phyloP scores from a whole-genome alignment of 2,113 vertebrate genomes.

The Amblyopsis rosae region DNA sequence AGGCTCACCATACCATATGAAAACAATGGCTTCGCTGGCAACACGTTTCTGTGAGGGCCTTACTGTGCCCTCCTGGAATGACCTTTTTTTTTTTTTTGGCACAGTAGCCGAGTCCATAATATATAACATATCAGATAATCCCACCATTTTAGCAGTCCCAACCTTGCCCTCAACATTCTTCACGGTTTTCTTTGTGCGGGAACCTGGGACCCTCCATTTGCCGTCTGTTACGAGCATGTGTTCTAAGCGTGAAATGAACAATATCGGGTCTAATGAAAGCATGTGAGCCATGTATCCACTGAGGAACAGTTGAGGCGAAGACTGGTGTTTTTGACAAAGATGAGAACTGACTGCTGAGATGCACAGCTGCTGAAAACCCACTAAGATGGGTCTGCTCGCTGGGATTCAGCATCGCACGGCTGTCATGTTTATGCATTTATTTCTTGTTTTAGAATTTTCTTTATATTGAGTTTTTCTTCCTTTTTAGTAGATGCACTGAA shows the following conservation, averaged over 20 bases:
- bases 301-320: not conserved
- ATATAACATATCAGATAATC: constrained; percentile 31
- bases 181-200: not conserved
- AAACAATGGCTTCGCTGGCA: no score
- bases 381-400: constrained; percentile 1
- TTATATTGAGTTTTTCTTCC: not conserved
- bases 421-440: constrained; percentile 15
- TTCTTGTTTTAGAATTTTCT: constrained; percentile 3
- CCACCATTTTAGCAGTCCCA: constrained; percentile 10
- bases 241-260: constrained; percentile 10
- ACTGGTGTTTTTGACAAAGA: constrained; percentile 19
- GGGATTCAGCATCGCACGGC: constrained; percentile 23
- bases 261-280: constrained; percentile 7
- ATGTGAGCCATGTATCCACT: not conserved
- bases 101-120: constrained; percentile 41
- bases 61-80: no score
- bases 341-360: constrained; percentile 32
- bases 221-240: not conserved
- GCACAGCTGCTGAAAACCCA: constrained; percentile 19
- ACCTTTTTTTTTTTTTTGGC: constrained; percentile 13
- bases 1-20: no score
- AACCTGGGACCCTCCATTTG: not conserved
- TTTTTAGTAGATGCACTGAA: not conserved
- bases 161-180: not conserved
- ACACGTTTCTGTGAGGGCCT: no score